Base-by-base conservation (phyloP, 2,888 invertebrate species). In the Hymenopus coronatus region DNA sequence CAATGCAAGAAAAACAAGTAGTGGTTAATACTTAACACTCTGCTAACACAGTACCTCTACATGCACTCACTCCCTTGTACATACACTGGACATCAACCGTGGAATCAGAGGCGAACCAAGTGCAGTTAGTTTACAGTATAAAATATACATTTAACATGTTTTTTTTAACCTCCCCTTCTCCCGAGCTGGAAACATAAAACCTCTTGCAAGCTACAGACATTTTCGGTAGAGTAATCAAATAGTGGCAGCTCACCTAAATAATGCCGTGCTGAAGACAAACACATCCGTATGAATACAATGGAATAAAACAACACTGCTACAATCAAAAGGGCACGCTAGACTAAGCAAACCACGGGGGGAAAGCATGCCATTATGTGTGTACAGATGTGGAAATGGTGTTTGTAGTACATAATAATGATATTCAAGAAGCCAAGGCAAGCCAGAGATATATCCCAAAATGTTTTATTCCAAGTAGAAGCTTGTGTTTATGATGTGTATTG, bases 151-250 rank as follows among this genome's bases (percentile, higher is more conserved):
- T 87, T 82, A 81, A 30, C 87, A n/a, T 82, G 82, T 27, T 82
- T 87, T 85, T 88, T 88, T 88, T 54, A 40, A 40, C 54, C 54
- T 25, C 25, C 25, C 27, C 40, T 27, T 46, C n/a, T 33, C 83
- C 70, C 70, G 46, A 8, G 27, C 40, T 30, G 85, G 81, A 15
- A 12, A 81, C 28, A 28, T 28, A 33, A 88, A 88, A 40, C 84
- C 88, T 70, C 40, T 84, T 85, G 33, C 88, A 85, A 88, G 81
- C 85, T 54, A 3, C 33, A 87, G 87, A 87, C 87, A 87, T 87
- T 87, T 82, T 87, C 87, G 82, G 87, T 82, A 87, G 82, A 82
- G 82, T 87, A 87, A 87, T 87, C 87, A 87, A 87, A 87, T 87
- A 87, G 82, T 70, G 54, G 54, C 25, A 70, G 54, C 81, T 14